Conservation (phyloP, 2,113 vertebrate genomes). For the Albula glossodonta region DNA sequence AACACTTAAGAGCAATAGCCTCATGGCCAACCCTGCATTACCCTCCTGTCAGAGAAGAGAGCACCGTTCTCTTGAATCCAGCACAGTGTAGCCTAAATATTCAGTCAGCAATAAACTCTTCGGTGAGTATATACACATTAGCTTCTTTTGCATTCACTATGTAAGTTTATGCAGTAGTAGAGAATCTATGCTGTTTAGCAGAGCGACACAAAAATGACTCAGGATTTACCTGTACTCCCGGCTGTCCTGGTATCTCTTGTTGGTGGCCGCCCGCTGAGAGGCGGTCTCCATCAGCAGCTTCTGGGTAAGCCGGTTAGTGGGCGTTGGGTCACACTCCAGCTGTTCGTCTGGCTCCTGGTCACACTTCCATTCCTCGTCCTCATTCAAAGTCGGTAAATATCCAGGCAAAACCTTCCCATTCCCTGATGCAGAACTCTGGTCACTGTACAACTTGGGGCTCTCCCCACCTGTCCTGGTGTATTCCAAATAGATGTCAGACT, state of each 20-base stretch:
- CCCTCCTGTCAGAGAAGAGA: constrained; percentile 35
- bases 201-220: background rate
- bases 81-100: constrained; percentile 28
- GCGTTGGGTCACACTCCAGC: constrained; percentile 59
- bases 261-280: constrained; percentile 67
- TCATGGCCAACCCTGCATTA: background rate
- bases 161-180: constrained; percentile 30
- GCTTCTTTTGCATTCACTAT: constrained; percentile 55
- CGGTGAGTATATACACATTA: background rate
- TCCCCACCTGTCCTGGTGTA: constrained; percentile 88
- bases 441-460: constrained; percentile 87
- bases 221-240: constrained; percentile 83
- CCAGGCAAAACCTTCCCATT: constrained; percentile 79
- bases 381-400: constrained; percentile 87
- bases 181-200: background rate
- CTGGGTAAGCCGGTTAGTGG: constrained; percentile 78
- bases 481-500: constrained; percentile 93
- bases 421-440: constrained; percentile 86
- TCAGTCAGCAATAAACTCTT: constrained; percentile 39
- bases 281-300: constrained; percentile 86
- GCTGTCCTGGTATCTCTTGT: constrained; percentile 77
- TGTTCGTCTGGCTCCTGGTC: constrained; percentile 66
- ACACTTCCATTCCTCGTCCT: constrained; percentile 92
- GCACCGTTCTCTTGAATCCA: constrained; percentile 23
- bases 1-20: background rate